Percentiles rank a stretch among this genome's conserved stretches.
Conservation (phyloP, 2,888 invertebrate species). For the Megaustenia siamemsis region DNA sequence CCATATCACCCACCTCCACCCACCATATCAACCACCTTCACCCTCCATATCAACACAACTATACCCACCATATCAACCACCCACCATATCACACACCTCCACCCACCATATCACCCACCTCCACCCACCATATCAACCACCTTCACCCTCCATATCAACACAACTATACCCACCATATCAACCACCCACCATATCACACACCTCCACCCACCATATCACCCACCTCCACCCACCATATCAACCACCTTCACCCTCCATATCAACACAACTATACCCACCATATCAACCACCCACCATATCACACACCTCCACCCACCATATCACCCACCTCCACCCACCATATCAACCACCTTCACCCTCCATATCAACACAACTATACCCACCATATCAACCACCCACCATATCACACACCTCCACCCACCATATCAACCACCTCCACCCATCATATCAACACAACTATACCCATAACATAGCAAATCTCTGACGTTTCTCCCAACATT, state of each 20-base stretch:
- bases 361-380: too few relatives aligned
- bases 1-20: not conserved
- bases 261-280: too few relatives aligned
- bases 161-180: not conserved
- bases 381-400: too few relatives aligned
- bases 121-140: not conserved
- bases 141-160: too few relatives aligned
- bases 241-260: not conserved
- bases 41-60: too few relatives aligned
- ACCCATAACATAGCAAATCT: not conserved
- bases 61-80: not conserved
- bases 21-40: too few relatives aligned
- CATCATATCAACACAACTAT: not conserved
- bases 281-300: too few relatives aligned
- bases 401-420: too few relatives aligned
- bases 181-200: not conserved
- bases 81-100: too few relatives aligned
- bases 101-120: not conserved
- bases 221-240: not conserved
- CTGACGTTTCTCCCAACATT: not conserved
- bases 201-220: too few relatives aligned
- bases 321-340: not conserved
- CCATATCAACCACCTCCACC: too few relatives aligned
- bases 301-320: not conserved
- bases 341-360: not conserved